Evolutionary conservation across 2,888 invertebrate genomes (phyloP).

Genomic region (Macropis europaea): DNA sequence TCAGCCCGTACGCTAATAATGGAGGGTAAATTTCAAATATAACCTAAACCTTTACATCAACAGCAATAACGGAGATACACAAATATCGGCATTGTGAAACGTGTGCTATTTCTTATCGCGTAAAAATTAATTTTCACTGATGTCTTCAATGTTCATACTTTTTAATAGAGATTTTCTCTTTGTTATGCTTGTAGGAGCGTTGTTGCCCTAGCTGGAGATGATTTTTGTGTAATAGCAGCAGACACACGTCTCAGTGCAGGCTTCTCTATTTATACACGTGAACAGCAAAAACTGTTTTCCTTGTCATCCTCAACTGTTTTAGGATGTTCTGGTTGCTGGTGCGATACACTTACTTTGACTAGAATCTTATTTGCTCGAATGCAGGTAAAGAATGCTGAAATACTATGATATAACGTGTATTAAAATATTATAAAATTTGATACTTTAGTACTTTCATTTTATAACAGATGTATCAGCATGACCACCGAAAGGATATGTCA

Average conservation of each 20-base stretch:
- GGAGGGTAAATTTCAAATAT: slow-evolving; percentile 84
- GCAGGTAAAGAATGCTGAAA: slow-evolving; percentile 82
- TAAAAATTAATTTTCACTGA: neutral
- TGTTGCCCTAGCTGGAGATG: slow-evolving; percentile 97
- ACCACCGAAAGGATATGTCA: slow-evolving; percentile 95
- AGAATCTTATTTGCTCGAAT: slow-evolving; percentile 91
- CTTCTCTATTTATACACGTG: slow-evolving; percentile 93
- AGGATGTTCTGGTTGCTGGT: slow-evolving; percentile 98
- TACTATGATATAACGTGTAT: neutral
- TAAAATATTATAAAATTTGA: neutral
- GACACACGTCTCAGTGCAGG: slow-evolving; percentile 96
- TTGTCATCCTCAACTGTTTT: slow-evolving; percentile 92
- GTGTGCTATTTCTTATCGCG: neutral
- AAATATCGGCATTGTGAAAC: neutral
- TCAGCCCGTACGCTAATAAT: slow-evolving; percentile 88
- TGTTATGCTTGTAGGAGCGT: slow-evolving; percentile 86
- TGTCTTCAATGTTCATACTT: neutral
- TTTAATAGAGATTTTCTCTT: neutral
- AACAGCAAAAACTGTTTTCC: slow-evolving; percentile 92
- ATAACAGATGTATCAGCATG: slow-evolving; percentile 92
- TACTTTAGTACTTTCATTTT: neutral
- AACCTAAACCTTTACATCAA: slow-evolving; percentile 51
- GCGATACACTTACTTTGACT: slow-evolving; percentile 95
- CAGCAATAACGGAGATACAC: neutral
- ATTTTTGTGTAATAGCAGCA: slow-evolving; percentile 96